A percentile compares a stretch with the other conserved stretches of the same genome.
Evolutionary conservation across 2,888 invertebrate genomes (phyloP).

Genomic region (Agonopterix alstromeriana): DNA sequence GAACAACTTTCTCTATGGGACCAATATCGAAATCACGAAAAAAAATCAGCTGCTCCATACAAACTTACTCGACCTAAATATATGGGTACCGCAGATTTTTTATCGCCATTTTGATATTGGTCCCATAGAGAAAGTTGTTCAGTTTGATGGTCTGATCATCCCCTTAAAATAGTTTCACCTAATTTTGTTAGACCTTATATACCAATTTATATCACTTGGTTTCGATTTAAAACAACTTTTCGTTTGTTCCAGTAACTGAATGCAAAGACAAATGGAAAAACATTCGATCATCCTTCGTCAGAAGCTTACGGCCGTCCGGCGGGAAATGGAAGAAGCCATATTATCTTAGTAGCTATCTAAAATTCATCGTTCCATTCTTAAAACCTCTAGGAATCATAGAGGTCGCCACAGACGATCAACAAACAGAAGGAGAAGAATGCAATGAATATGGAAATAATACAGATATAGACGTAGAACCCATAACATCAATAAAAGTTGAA

Average conservation of each 20-base stretch:
- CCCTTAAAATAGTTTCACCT: no score
- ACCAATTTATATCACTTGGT: no score
- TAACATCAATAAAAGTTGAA: not conserved
- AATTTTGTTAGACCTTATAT: no score
- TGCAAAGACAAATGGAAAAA: slow-evolving; percentile 38
- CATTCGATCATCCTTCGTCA: slow-evolving; percentile 29
- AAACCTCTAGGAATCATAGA: slow-evolving; percentile 18
- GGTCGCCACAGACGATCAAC: slow-evolving; percentile 10
- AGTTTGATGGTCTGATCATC: no score
- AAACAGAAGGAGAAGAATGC: not conserved
- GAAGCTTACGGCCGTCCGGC: slow-evolving; percentile 23
- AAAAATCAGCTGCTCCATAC: no score
- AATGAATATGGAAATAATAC: slow-evolving; percentile 1
- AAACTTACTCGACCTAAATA: no score
- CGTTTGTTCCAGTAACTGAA: slow-evolving; percentile 28
- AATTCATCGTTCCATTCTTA: slow-evolving; percentile 29
- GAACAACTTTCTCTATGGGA: no score
- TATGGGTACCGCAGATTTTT: no score
- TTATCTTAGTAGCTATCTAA: slow-evolving; percentile 25
- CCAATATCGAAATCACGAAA: no score
- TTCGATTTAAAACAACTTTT: not conserved
- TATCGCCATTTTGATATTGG: no score
- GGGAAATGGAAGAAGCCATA: slow-evolving; percentile 29
- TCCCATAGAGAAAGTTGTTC: no score
- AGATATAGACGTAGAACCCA: not conserved